Evolutionary conservation across 2,797 vertebrate species (phyloP).

Genomic region (Microtus californicus): DNA sequence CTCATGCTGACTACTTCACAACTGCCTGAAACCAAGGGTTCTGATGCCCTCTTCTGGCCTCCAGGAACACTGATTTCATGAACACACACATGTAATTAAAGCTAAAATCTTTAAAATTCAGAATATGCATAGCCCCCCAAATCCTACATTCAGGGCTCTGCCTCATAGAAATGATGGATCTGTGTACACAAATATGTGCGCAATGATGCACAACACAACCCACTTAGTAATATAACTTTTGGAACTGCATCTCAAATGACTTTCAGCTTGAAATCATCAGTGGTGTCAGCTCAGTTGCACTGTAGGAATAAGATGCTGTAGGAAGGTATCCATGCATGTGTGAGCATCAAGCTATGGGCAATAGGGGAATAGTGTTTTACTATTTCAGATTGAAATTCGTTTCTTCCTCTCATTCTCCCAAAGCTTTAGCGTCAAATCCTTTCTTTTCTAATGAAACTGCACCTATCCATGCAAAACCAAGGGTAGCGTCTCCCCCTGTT

Average conservation of each 20-base stretch:
- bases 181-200: neutral
- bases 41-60: neutral
- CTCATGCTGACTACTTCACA: neutral
- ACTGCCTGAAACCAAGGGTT: neutral
- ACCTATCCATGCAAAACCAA: neutral
- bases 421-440: neutral
- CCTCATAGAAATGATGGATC: neutral
- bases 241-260: neutral
- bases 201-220: neutral
- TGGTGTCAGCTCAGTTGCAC: neutral
- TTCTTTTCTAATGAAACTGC: neutral
- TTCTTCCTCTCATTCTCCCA: neutral
- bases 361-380: neutral
- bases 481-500: neutral
- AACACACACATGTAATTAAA: neutral
- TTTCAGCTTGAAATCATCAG: neutral
- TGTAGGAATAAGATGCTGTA: neutral
- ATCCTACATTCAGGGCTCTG: neutral
- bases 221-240: neutral
- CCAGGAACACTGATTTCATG: neutral
- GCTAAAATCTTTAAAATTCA: constrained; percentile 16
- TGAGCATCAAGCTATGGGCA: neutral
- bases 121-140: neutral
- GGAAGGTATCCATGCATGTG: neutral
- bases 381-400: neutral